Evolutionary conservation across 2,113 vertebrate genomes (phyloP).

Genomic region (Gobiocypris rarus): DNA sequence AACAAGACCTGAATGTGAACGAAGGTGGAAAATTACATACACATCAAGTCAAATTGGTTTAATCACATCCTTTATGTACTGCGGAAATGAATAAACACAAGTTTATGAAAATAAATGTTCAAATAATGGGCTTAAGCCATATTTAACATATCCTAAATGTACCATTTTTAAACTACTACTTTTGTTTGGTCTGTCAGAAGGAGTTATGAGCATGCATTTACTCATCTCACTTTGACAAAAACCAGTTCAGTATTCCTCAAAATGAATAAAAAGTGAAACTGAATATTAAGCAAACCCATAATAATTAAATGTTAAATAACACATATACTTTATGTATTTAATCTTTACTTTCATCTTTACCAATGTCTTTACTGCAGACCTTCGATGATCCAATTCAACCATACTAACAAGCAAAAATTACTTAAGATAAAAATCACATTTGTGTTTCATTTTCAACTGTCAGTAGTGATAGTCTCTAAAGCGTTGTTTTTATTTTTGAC

Average conservation of each 20-base stretch:
- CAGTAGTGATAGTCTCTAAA: neutral
- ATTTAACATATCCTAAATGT: neutral
- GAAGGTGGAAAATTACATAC: constrained; percentile 41
- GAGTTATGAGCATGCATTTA: neutral
- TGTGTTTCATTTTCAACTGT: too few species aligned
- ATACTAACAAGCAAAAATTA: too few species aligned
- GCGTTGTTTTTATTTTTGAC: neutral
- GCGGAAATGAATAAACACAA: neutral
- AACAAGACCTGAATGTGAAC: constrained; percentile 44
- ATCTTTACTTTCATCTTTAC: too few species aligned
- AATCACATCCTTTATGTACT: constrained; percentile 44
- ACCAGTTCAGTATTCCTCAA: too few species aligned
- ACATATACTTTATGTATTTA: too few species aligned
- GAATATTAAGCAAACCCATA: too few species aligned
- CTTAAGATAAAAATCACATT: too few species aligned
- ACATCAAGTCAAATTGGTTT: constrained; percentile 25
- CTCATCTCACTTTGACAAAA: too few species aligned
- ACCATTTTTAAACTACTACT: neutral
- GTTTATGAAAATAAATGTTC: neutral
- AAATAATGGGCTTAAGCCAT: neutral
- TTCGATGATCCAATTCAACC: too few species aligned
- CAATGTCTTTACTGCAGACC: too few species aligned
- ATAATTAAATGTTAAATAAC: too few species aligned
- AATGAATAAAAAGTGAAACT: too few species aligned
- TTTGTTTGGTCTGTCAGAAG: neutral